phyloP scores from a whole-genome alignment of 64 coral and sea anemone species.

The Porites australiensis region DNA sequence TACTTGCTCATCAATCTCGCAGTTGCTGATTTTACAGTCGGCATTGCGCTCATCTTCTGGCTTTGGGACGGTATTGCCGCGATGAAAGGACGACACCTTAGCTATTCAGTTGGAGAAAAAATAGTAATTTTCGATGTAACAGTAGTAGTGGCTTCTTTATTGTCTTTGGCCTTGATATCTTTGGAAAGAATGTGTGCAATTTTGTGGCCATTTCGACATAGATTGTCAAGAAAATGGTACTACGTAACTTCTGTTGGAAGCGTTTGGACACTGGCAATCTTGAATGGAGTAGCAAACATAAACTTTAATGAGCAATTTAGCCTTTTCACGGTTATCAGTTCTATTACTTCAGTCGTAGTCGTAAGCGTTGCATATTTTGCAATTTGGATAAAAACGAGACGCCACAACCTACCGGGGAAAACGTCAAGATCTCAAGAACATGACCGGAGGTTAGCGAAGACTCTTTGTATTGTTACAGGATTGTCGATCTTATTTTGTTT shows the following conservation, averaged over 20 bases:
- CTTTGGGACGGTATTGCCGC: neutral
- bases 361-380: constrained; percentile 27
- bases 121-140: neutral
- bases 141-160: constrained; percentile 3
- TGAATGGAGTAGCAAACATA: neutral
- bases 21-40: constrained; percentile 28
- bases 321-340: neutral
- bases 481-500: constrained; percentile 40
- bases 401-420: neutral
- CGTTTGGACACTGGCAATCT: constrained; percentile 17
- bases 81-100: neutral
- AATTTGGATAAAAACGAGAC: constrained; percentile 31
- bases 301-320: neutral
- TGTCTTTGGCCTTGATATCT: constrained; percentile 34
- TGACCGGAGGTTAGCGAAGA: constrained; percentile 32
- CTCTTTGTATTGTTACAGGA: constrained; percentile 33
- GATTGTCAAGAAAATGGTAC: neutral
- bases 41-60: neutral
- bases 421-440: neutral
- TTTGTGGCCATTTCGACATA: constrained; percentile 33
- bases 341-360: constrained; percentile 14
- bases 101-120: neutral
- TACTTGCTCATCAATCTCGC: constrained; percentile 29
- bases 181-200: constrained; percentile 41
- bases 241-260: constrained; percentile 9